Evolutionary conservation across 2,797 vertebrate species (phyloP).

Genomic region (Eidolon dupreanum): DNA sequence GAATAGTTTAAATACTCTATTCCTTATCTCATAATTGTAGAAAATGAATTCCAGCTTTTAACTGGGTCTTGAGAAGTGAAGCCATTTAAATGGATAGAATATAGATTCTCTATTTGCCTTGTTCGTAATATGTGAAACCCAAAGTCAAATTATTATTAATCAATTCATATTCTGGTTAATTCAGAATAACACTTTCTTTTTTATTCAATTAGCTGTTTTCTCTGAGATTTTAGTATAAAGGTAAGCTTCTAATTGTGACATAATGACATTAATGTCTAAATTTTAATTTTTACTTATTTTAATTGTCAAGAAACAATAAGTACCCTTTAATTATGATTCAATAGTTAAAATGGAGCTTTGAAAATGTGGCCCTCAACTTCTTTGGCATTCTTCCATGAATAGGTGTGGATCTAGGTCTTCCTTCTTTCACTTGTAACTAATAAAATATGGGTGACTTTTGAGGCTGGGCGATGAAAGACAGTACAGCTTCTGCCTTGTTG

Average conservation of each 20-base stretch:
- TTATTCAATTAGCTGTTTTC: neutral
- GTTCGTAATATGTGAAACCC: neutral
- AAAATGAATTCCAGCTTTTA: conserved; percentile 55
- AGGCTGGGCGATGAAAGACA: neutral
- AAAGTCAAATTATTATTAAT: neutral
- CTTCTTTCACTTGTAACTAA: neutral
- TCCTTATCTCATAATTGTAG: conserved; percentile 53
- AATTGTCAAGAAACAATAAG: neutral
- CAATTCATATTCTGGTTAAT: conserved; percentile 26
- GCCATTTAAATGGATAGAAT: neutral
- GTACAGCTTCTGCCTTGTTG: neutral
- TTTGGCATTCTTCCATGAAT: neutral
- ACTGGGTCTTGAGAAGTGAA: conserved; percentile 4
- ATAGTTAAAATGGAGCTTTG: neutral
- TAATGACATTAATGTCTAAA: neutral
- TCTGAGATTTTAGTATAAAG: conserved; percentile 2
- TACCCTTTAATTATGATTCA: neutral
- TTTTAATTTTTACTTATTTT: conserved; percentile 48
- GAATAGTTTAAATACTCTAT: conserved; percentile 58
- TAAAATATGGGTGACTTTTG: neutral
- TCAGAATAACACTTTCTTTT: conserved; percentile 8
- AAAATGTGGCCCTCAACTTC: neutral
- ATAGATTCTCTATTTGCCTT: neutral
- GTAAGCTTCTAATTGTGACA: neutral
- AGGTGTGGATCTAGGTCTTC: neutral